A percentile compares a stretch with the other conserved stretches of the same genome.
Conservation (phyloP, 2,113 vertebrate genomes). For the Meles meles region DNA sequence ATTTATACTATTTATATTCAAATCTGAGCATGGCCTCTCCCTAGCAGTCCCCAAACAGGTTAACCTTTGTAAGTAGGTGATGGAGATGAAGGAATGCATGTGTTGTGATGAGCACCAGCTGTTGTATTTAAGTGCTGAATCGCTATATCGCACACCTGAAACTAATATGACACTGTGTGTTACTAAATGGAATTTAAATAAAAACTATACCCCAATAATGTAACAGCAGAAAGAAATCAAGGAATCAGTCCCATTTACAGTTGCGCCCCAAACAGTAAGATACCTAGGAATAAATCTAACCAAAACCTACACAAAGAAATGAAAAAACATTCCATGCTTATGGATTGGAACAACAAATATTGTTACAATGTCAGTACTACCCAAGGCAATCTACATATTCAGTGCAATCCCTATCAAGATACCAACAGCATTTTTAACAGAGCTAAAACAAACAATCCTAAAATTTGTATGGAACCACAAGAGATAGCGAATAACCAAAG, state of each 20-base stretch:
- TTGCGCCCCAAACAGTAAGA: neutral
- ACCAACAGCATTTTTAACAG: neutral
- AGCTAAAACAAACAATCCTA: neutral
- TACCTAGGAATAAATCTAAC: neutral
- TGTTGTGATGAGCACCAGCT: neutral
- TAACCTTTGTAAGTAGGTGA: neutral
- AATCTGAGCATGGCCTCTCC: neutral
- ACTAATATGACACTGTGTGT: neutral
- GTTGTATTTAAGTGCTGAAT: neutral
- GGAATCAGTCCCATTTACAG: neutral
- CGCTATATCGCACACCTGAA: neutral
- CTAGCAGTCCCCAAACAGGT: neutral
- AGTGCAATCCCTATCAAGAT: neutral
- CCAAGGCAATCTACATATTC: neutral
- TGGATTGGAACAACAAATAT: neutral
- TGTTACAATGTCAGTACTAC: neutral
- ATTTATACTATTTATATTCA: neutral
- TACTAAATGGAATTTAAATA: neutral
- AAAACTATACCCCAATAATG: neutral
- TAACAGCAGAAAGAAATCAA: neutral
- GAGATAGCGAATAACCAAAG: neutral
- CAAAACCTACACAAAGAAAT: neutral
- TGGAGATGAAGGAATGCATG: neutral
- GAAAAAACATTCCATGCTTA: neutral
- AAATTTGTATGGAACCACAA: neutral